Conservation (phyloP, 2,888 invertebrate genomes). For the Diachrysia chrysitis region DNA sequence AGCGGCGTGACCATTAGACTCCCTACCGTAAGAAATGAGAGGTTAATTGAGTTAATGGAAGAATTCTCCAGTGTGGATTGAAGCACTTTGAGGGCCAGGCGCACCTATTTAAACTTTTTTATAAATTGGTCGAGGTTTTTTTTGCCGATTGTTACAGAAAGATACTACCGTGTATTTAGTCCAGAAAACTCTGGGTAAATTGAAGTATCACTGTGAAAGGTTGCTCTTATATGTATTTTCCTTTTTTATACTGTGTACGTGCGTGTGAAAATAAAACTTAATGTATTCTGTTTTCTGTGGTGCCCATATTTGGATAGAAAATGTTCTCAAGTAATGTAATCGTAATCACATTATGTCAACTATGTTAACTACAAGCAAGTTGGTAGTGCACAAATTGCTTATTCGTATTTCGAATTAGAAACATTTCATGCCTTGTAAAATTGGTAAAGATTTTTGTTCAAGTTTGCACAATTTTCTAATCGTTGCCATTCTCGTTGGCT, state of each 20-base stretch:
- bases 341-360: slow-evolving; percentile 44
- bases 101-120: slow-evolving; percentile 33
- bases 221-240: slow-evolving; percentile 22
- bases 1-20: slow-evolving; percentile 74
- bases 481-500: slow-evolving; percentile 10
- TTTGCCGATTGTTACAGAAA: slow-evolving; percentile 14
- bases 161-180: not conserved
- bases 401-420: slow-evolving; percentile 33
- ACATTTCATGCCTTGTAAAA: slow-evolving; percentile 34
- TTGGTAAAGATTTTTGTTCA: slow-evolving; percentile 11
- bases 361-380: slow-evolving; percentile 30
- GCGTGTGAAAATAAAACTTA: slow-evolving; percentile 41
- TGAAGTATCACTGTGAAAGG: slow-evolving; percentile 31
- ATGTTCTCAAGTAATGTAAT: slow-evolving; percentile 39
- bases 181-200: slow-evolving; percentile 9
- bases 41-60: slow-evolving; percentile 84
- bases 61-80: slow-evolving; percentile 61
- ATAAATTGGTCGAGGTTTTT: slow-evolving; percentile 27
- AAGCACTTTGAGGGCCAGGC: slow-evolving; percentile 47
- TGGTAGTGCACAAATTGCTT: slow-evolving; percentile 40
- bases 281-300: slow-evolving; percentile 32
- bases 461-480: slow-evolving; percentile 12
- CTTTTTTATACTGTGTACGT: slow-evolving; percentile 15
- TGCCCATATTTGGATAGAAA: slow-evolving; percentile 32
- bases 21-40: slow-evolving; percentile 78